phyloP scores from a whole-genome alignment of 2,113 vertebrate genomes.

The Gobiocypris rarus region DNA sequence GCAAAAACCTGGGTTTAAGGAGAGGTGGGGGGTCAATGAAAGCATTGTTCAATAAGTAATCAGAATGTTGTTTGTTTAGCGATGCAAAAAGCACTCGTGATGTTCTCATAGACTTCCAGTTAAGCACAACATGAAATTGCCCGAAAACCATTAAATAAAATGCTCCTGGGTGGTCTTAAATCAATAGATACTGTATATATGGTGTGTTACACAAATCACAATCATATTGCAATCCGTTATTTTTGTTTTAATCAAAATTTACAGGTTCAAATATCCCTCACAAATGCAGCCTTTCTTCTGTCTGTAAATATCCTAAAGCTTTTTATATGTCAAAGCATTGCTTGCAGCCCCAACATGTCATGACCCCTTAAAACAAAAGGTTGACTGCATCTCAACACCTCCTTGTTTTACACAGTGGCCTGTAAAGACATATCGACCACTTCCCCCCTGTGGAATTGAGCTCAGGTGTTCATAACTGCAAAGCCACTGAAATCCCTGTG shows the following conservation, averaged over 20 bases:
- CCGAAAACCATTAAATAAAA: slow-evolving; percentile 1
- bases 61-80: neutral
- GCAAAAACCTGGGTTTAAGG: too few relatives aligned
- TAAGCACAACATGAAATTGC: neutral
- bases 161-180: neutral
- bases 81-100: neutral
- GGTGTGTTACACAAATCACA: neutral
- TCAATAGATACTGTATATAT: neutral
- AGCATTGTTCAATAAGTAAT: too few relatives aligned
- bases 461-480: slow-evolving; percentile 37
- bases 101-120: neutral
- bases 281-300: neutral
- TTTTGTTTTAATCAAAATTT: neutral
- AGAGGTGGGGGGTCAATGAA: too few relatives aligned
- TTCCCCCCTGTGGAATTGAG: neutral
- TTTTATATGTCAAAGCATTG: neutral
- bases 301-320: neutral
- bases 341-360: slow-evolving; percentile 19
- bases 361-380: slow-evolving; percentile 39
- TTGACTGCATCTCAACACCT: slow-evolving; percentile 38
- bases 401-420: slow-evolving; percentile 36
- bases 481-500: slow-evolving; percentile 39
- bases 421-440: slow-evolving; percentile 41
- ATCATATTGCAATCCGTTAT: neutral
- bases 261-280: neutral